Evolutionary conservation across 1,140 invertebrate genomes (phyloP).

Genomic region (Matsumurasca onukii): DNA sequence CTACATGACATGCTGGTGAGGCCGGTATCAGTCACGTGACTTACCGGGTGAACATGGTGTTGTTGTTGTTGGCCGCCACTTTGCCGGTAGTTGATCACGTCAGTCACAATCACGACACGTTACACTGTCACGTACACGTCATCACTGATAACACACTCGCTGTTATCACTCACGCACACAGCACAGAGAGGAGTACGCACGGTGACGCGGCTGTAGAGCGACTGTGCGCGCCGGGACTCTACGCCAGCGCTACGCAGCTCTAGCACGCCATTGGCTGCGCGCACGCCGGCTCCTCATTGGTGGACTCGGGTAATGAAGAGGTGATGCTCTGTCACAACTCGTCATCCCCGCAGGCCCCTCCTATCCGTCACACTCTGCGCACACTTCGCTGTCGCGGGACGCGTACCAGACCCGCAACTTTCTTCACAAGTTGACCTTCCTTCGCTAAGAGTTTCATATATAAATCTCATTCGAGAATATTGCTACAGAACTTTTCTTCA

Average conservation of each 20-base stretch:
- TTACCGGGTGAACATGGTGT: constrained; percentile 33
- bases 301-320: neutral
- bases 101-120: neutral
- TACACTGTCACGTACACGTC: neutral
- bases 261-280: neutral
- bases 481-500: too few relatives aligned
- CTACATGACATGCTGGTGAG: too few relatives aligned
- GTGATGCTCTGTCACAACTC: constrained; percentile 15
- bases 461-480: too few relatives aligned
- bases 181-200: neutral
- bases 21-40: too few relatives aligned
- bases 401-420: too few relatives aligned
- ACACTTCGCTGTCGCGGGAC: neutral
- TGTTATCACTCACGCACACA: neutral
- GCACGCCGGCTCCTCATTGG: constrained; percentile 1
- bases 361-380: constrained; percentile 18
- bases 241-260: neutral
- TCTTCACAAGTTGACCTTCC: too few relatives aligned
- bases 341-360: constrained; percentile 14
- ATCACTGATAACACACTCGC: neutral
- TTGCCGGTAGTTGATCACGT: constrained; percentile 5
- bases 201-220: neutral
- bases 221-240: neutral
- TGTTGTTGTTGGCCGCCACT: constrained; percentile 32
- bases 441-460: too few relatives aligned